A percentile compares a stretch with the other conserved stretches of the same genome.
These are phyloP conservation scores for Meliscaeva auricollis DNA, from an alignment of 2,888 invertebrate genomes.

Conservation along the genomic window DNA sequence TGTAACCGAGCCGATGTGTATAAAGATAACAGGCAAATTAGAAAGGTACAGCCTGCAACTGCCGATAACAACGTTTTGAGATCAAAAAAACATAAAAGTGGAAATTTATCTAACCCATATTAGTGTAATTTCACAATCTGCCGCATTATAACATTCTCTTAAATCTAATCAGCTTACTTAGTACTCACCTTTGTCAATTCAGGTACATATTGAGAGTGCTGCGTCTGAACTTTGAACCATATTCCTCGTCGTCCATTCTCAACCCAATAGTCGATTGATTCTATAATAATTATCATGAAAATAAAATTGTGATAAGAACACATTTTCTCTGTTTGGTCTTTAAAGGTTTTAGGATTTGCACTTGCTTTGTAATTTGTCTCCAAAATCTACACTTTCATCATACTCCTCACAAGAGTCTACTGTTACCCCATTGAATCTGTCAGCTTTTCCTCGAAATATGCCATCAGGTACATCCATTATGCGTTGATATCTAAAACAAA, in stretches of 20 bases:
- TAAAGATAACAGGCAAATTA: too few relatives aligned
- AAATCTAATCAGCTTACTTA: not conserved
- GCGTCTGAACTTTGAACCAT: conserved; percentile 92
- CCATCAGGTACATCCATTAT: conserved; percentile 80
- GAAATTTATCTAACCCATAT: too few relatives aligned
- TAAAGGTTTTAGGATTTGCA: conserved; percentile 59
- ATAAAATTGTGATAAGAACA: conserved; percentile 20
- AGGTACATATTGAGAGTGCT: conserved; percentile 91
- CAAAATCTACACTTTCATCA: conserved; percentile 84
- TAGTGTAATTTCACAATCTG: not conserved
- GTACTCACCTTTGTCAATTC: conserved; percentile 87
- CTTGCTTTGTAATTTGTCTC: conserved; percentile 86
- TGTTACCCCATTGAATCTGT: conserved; percentile 91
- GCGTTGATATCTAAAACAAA: conserved; percentile 61
- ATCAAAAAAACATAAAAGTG: too few relatives aligned
- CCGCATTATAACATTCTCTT: not conserved
- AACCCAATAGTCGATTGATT: conserved; percentile 89
- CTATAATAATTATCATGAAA: conserved; percentile 85
- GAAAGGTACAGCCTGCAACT: too few relatives aligned
- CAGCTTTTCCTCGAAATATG: conserved; percentile 85
- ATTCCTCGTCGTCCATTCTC: conserved; percentile 88
- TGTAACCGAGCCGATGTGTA: too few relatives aligned
- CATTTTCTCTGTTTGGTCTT: not conserved
- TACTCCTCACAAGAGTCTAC: conserved; percentile 88
- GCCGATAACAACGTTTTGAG: too few relatives aligned